Base-by-base conservation (phyloP, 2,797 vertebrate genomes). In the Ispidina lecontei region DNA sequence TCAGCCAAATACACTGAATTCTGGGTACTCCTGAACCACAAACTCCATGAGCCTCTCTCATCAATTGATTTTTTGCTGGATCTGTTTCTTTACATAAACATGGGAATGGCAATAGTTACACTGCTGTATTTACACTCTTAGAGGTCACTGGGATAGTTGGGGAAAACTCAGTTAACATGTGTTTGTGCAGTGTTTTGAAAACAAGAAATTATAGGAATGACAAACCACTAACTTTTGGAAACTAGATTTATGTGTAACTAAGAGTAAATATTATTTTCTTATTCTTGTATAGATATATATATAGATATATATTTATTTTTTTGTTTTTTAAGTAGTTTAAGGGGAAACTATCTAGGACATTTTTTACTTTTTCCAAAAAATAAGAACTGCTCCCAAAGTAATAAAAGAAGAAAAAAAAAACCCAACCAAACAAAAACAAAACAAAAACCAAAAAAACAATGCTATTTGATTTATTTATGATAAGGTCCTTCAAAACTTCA, bases 401-500 rank as follows among this genome's bases (percentile, higher is more conserved):
- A 93, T 92, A 93, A 89, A 65, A 63, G 91, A 86, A 91, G 44
- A 35, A 95, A 91, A 92, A 92, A 33, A 78, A n/a, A 35, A 20
- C 17, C 26, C 37, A 14, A 37, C 13, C 37, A 37, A 51, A 93
- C 91, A 93, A 89, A 65, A 63, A 89, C 84, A 91, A 43, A 35
- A 94, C 91, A 92, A 78, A n/a, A 35, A 25, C 19, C 26, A 93
- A 89, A 65, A 63, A 90, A 86, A 90, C 37, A 37, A 39, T 4
- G 37, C 17, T 25, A 44, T 91, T 94, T 90, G 91, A 97, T 95
- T 97, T 97, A 90, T 95, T 92, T 91, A 9, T 65, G 91, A 96
- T 97, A 96, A 88, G 67, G 51, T 44, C 88, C 29, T 96, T 96
- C 87, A 91, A 94, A 96, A 96, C 69, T 96, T 93, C 17, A 13